phyloP scores from a whole-genome alignment of 1,140 invertebrate species.

The Centruroides vittatus region DNA sequence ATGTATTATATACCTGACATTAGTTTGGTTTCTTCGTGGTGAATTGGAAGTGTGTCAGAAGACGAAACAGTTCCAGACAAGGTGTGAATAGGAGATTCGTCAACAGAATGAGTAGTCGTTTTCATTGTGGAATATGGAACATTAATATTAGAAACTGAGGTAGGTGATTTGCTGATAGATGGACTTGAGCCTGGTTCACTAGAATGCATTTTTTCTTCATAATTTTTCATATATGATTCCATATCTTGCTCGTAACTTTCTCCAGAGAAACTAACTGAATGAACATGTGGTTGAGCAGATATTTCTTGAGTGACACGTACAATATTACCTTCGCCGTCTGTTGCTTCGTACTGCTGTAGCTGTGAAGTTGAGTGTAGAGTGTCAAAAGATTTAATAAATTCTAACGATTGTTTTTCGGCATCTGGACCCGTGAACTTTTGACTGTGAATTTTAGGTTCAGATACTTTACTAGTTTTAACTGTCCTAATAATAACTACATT shows the following conservation, averaged over 20 bases:
- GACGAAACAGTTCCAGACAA: too few relatives aligned
- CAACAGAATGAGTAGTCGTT: too few relatives aligned
- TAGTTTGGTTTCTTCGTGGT: too few relatives aligned
- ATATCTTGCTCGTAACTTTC: constrained; percentile 35
- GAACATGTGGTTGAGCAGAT: constrained; percentile 35
- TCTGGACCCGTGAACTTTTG: constrained; percentile 10
- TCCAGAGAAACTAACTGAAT: constrained; percentile 39
- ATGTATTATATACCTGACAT: too few relatives aligned
- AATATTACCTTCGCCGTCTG: constrained; percentile 11
- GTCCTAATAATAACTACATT: constrained; percentile 10
- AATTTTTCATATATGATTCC: constrained; percentile 34
- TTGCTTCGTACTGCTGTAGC: constrained; percentile 4
- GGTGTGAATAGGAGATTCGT: too few relatives aligned
- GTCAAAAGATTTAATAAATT: constrained; percentile 9
- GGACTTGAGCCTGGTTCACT: too few relatives aligned
- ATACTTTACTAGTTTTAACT: constrained; percentile 4
- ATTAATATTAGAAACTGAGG: too few relatives aligned
- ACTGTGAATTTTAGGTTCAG: constrained; percentile 10
- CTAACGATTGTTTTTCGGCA: constrained; percentile 4
- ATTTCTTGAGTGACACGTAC: constrained; percentile 20
- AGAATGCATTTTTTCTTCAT: not conserved
- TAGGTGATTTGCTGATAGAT: too few relatives aligned
- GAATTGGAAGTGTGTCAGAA: too few relatives aligned
- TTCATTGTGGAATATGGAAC: too few relatives aligned
- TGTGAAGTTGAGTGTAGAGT: constrained; percentile 3